Conservation (phyloP, 2,888 invertebrate genomes). For the Drosophila histrio region DNA sequence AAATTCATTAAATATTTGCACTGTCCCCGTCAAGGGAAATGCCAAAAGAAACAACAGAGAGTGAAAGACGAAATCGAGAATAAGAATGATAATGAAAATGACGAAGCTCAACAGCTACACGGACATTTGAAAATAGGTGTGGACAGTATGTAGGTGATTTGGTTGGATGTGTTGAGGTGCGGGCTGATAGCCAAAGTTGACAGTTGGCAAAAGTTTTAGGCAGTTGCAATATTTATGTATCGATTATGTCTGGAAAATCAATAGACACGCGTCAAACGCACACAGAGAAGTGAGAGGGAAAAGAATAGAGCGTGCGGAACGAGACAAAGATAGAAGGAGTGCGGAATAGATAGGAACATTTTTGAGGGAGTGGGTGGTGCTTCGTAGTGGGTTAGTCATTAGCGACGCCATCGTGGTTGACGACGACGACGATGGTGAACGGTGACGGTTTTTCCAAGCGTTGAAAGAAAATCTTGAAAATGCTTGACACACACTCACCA, state of each 20-base stretch:
- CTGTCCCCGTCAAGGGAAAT: constrained; percentile 21
- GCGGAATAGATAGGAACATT: not conserved
- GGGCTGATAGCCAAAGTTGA: constrained; percentile 35
- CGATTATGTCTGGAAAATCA: constrained; percentile 67
- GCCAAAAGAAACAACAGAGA: not conserved
- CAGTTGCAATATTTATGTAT: constrained; percentile 66
- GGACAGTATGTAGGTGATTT: not conserved
- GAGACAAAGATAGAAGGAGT: not conserved
- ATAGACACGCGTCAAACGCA: constrained; percentile 48
- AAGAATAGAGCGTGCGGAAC: not conserved
- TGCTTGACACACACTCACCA: constrained; percentile 24
- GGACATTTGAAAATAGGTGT: constrained; percentile 27
- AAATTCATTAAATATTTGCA: constrained; percentile 59
- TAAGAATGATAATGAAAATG: constrained; percentile 9
- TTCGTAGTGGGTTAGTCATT: constrained; percentile 44
- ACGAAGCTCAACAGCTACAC: constrained; percentile 13
- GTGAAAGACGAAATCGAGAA: not conserved
- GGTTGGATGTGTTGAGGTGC: not conserved
- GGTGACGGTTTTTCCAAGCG: constrained; percentile 27
- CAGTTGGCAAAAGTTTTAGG: constrained; percentile 60
- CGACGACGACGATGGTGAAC: constrained; percentile 15
- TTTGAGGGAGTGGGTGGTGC: constrained; percentile 2
- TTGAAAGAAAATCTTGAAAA: constrained; percentile 50
- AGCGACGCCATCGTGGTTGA: constrained; percentile 41
- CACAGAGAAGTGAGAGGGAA: not conserved